Evolutionary conservation across 2,888 invertebrate genomes (phyloP).

Genomic region (Apocheima hispidaria): DNA sequence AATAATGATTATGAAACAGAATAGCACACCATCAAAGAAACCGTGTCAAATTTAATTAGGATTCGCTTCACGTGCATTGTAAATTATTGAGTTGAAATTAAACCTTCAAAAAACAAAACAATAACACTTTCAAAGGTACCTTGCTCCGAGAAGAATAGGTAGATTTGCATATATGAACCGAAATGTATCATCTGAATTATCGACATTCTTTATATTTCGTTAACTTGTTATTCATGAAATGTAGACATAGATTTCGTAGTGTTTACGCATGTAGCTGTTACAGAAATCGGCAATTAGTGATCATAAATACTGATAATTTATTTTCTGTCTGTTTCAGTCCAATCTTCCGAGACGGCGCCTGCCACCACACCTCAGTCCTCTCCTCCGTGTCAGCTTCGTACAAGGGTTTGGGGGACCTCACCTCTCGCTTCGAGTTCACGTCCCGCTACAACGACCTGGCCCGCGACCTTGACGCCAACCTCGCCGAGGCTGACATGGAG

Average conservation of each 20-base stretch:
- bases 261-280: too few species aligned
- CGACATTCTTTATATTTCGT: not conserved
- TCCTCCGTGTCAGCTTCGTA: conserved; percentile 93
- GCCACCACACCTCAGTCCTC: conserved; percentile 92
- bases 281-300: not conserved
- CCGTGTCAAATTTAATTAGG: conserved; percentile 18
- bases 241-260: too few species aligned
- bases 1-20: conserved; percentile 14
- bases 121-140: not conserved
- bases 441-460: conserved; percentile 94
- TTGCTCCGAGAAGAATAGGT: not conserved
- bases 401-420: conserved; percentile 88
- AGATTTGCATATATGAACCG: not conserved
- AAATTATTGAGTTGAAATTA: not conserved
- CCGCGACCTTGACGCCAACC: conserved; percentile 95
- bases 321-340: conserved; percentile 79
- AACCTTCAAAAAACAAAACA: not conserved
- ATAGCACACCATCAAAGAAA: conserved; percentile 29
- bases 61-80: conserved; percentile 14
- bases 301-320: not conserved
- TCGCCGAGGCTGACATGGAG: conserved; percentile 98
- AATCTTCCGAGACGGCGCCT: conserved; percentile 92
- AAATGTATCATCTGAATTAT: not conserved
- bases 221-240: too few species aligned
- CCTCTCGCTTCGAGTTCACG: conserved; percentile 81